phyloP scores from a whole-genome alignment of 1,140 invertebrate genomes.

The Dinoponera quadriceps region DNA sequence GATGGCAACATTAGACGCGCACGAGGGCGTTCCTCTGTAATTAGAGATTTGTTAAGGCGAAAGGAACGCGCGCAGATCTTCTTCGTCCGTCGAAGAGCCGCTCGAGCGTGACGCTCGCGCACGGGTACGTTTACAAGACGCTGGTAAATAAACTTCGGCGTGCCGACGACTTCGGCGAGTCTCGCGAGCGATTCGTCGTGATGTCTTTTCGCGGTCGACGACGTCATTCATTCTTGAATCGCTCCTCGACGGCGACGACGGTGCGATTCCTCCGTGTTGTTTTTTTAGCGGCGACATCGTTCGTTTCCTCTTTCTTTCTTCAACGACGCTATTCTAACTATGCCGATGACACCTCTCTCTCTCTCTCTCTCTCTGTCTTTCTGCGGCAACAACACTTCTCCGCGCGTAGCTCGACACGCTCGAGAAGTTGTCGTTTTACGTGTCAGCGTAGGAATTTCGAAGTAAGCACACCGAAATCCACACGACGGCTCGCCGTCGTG shows the following conservation, averaged over 20 bases:
- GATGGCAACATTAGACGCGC: constrained; percentile 24
- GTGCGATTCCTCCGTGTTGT: too few species aligned
- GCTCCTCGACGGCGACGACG: neutral
- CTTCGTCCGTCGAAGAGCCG: constrained; percentile 1
- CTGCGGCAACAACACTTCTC: constrained; percentile 1
- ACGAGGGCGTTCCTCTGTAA: constrained; percentile 20
- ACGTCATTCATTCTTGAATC: neutral
- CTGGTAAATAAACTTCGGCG: constrained; percentile 44
- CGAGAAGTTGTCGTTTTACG: neutral
- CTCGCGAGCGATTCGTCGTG: neutral
- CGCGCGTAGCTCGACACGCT: neutral
- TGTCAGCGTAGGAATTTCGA: neutral
- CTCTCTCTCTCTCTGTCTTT: neutral
- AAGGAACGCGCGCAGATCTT: constrained; percentile 26
- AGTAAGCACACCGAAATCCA: neutral
- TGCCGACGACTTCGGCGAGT: constrained; percentile 17
- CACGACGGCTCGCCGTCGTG: neutral
- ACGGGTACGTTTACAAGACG: neutral
- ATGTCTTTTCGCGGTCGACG: neutral
- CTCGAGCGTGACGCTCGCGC: neutral
- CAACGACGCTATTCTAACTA: constrained; percentile 3
- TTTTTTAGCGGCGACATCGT: neutral
- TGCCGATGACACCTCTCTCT: neutral
- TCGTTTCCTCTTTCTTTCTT: neutral
- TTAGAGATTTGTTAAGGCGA: constrained; percentile 46